Percentiles rank a stretch among this genome's conserved stretches.
Evolutionary conservation across 2,888 invertebrate species (phyloP).

Genomic region (Tenthredo distinguenda): DNA sequence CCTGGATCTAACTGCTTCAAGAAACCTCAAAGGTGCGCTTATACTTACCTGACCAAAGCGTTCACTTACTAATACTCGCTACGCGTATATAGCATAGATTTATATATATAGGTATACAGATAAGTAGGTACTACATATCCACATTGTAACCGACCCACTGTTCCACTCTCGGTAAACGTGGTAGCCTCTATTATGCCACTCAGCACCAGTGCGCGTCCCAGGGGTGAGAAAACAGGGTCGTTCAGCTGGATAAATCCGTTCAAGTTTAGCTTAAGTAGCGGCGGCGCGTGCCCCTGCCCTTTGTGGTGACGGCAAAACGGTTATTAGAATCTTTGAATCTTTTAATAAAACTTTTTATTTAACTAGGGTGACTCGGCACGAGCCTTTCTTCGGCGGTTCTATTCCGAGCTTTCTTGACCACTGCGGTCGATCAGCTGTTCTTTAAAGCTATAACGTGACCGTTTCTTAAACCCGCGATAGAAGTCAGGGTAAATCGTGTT

Average conservation of each 20-base stretch:
- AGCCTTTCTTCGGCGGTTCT: background rate
- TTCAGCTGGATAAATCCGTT: slow-evolving; percentile 39
- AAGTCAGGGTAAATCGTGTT: background rate
- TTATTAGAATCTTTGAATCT: background rate
- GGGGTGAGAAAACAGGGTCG: slow-evolving; percentile 18
- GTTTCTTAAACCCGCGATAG: background rate
- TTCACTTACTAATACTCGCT: background rate
- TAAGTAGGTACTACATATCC: background rate
- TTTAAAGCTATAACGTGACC: slow-evolving; percentile 1
- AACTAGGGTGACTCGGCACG: background rate
- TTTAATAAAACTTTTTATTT: background rate
- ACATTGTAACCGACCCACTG: slow-evolving; percentile 36
- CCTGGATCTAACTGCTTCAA: background rate
- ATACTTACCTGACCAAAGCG: background rate
- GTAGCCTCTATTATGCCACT: background rate
- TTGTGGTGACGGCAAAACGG: background rate
- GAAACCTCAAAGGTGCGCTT: slow-evolving; percentile 35
- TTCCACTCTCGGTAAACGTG: slow-evolving; percentile 17
- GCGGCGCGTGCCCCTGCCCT: background rate
- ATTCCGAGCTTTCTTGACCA: background rate
- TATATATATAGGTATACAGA: background rate
- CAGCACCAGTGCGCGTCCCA: background rate
- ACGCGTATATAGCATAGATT: background rate
- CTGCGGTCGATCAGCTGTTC: slow-evolving; percentile 23
- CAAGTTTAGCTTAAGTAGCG: slow-evolving; percentile 16